Evolutionary conservation across 2,113 vertebrate species (phyloP), one percentile per base, ranked within the genome.

Genomic region (Anoura caudifer): DNA sequence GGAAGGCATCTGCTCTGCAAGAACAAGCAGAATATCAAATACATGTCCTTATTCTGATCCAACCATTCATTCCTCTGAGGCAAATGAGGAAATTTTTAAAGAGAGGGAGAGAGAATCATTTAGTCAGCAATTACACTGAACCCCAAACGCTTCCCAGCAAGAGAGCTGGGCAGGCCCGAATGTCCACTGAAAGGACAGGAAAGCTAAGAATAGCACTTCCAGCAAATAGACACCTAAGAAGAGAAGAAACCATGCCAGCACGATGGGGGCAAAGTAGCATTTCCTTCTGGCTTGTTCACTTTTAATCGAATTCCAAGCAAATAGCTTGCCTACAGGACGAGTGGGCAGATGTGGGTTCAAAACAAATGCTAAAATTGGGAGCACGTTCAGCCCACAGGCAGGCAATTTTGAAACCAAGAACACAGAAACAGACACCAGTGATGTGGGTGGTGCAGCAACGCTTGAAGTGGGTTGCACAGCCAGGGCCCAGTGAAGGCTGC

Each of bases 1-100:
- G 61, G 59, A 79, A 95, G 45, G 93, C 97, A 97, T 84, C 91
- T 96, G 70, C 87, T 96, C 41, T 92, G 54, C n/a, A 91, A 92
- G 72, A 88, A 47, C 33, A 59, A 94, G 50, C 69, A 76, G 95
- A 97, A 92, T 12, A 17, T 43, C 76, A 96, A 28, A 47, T 20
- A 1, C 36, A 45, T 2, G 88, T 41, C 38, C 65, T 76, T 63
- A 31, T 22, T 90, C 85, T 92, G 93, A 92, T 67, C 94, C 87
- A 87, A 91, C 20, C 54, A 96, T 96, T 96, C 83, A 59, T 7
- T 33, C 24, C 43, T 91, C 52, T 70, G 38, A 75, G 81, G 56
- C 43, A 14, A 95, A 54, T 45, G 96, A 97, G 92, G 80, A 63
- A 97, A 75, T 75, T 61, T 61, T 26, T 59, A 59, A 56, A 56